Conservation (phyloP, 2,797 vertebrate genomes). For the Cryptoprocta ferox region DNA sequence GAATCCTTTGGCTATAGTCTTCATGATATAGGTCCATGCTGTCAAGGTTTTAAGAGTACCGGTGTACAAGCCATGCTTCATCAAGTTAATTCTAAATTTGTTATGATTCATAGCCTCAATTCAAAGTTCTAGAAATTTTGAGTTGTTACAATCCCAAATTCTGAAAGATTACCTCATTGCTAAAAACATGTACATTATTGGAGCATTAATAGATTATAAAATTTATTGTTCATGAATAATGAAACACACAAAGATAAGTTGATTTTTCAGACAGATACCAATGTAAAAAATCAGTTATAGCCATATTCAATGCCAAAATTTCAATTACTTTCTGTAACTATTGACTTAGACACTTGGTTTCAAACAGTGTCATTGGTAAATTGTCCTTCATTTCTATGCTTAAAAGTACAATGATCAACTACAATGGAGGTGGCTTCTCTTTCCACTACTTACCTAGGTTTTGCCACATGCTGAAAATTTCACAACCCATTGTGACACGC, state of each 20-base stretch:
- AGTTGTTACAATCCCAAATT: background rate
- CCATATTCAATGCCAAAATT: background rate
- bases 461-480: conserved; percentile 99
- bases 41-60: conserved; percentile 33
- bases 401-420: background rate
- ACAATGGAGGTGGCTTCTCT: background rate
- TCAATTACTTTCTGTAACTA: background rate
- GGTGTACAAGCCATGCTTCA: background rate
- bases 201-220: conserved; percentile 8
- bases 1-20: conserved; percentile 33
- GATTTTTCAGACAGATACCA: conserved; percentile 13
- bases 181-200: background rate
- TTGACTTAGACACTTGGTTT: background rate
- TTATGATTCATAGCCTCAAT: conserved; percentile 6
- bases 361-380: background rate
- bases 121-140: conserved; percentile 34
- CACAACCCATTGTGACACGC: conserved; percentile 99
- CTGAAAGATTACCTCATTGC: background rate
- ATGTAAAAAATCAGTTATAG: background rate
- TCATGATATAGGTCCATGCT: conserved; percentile 36
- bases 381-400: background rate
- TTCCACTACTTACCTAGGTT: conserved; percentile 92
- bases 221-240: background rate
- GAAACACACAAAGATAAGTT: background rate
- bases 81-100: conserved; percentile 57